Evolutionary conservation across 2,113 vertebrate species (phyloP).

Genomic region (Gulo gulo): DNA sequence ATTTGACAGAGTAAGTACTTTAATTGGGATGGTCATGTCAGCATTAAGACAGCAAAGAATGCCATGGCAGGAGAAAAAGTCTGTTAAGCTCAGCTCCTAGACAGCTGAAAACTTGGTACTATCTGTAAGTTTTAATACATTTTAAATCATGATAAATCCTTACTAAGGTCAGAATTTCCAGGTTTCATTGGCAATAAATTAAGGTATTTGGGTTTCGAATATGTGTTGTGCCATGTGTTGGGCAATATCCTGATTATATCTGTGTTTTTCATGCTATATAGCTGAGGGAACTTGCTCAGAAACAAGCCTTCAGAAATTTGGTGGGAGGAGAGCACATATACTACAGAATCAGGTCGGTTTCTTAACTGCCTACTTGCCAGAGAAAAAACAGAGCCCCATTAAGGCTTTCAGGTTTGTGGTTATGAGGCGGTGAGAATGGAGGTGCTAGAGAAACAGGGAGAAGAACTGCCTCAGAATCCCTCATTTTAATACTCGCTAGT

Average conservation of each 20-base stretch:
- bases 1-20: conserved; percentile 25
- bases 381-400: background rate
- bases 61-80: background rate
- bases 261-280: background rate
- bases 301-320: background rate
- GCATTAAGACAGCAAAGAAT: background rate
- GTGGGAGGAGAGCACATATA: background rate
- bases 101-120: background rate
- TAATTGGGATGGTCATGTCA: background rate
- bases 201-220: background rate
- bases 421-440: background rate
- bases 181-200: background rate
- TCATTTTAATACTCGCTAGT: background rate
- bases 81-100: background rate
- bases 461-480: background rate
- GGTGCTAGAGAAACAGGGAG: background rate
- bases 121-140: background rate
- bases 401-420: background rate
- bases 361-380: background rate
- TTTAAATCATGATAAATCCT: background rate
- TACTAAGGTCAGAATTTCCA: background rate
- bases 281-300: background rate
- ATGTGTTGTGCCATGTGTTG: background rate
- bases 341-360: background rate
- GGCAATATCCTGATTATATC: background rate